Evolutionary conservation across 2,888 invertebrate species (phyloP), one percentile per base, ranked within the genome.

Genomic region (Acrobasis consociella): DNA sequence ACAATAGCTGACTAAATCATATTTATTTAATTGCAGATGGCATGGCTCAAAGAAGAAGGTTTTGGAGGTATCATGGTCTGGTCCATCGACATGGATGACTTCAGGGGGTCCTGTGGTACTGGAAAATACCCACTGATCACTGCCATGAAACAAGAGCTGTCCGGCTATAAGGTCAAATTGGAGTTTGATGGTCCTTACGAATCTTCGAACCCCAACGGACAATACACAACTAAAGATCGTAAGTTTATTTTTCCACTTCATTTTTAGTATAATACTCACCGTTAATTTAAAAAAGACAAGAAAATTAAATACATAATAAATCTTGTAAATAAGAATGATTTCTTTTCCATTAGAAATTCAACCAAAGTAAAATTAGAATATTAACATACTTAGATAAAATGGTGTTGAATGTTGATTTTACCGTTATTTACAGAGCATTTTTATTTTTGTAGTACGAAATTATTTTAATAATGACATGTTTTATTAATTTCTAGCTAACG

Each of bases 51-150:
- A 83, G 97, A 97, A 79, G 97, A 97, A 94, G 98, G 97, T 37
- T 97, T 97, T 70, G 98, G 98, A 50, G 99, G 99, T 17, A 97
- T 98, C 63, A 99, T 99, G 97, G 96, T 99, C 59, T 99, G 98
- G 98, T 98, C 98, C 0, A 94, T 98, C 37, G 98, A 99, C 78
- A 96, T 98, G 97, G 99, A 99, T 78, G 99, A 99, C 86, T 99
- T 98, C 92, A 93, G 95, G 68, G 98, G 98, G 10, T 95, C 95
- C 10, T 99, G 99, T 77, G 98, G 98, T 10, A 95, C 96, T 62
- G 97, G 97, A 52, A 97, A 97, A 79, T 99, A 96, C 84, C 99
- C 99, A 0, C 92, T 99, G 55, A 95, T 98, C 66, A 96, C 95
- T 62, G 95, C 98, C 0, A 96, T 98, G 94, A 96, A 95, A 70